Conservation (phyloP, 2,797 vertebrate genomes). For the Agapornis canus region DNA sequence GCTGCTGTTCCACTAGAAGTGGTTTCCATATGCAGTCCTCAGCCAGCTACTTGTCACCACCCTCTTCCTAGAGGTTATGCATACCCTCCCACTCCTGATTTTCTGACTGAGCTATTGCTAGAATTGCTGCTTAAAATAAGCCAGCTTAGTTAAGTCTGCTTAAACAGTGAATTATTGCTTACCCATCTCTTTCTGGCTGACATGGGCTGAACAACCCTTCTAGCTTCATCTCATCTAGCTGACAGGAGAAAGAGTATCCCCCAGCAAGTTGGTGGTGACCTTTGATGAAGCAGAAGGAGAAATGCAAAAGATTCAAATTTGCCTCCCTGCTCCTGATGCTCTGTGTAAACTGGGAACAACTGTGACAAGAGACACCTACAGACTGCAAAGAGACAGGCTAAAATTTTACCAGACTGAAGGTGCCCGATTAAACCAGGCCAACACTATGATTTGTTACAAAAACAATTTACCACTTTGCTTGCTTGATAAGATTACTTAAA, state of each 20-base stretch:
- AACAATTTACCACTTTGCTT: neutral
- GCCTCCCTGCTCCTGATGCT: neutral
- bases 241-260: neutral
- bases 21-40: constrained; percentile 1
- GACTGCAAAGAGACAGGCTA: neutral
- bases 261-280: neutral
- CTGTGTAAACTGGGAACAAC: neutral
- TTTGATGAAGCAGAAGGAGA: neutral
- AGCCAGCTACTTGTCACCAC: constrained; percentile 64
- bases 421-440: neutral
- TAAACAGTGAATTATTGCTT: neutral
- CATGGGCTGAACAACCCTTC: neutral
- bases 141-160: constrained; percentile 6
- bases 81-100: constrained; percentile 5
- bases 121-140: constrained; percentile 20
- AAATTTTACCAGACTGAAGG: neutral
- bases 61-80: constrained; percentile 43
- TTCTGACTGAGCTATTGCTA: constrained; percentile 42
- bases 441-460: neutral
- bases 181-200: neutral
- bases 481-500: neutral
- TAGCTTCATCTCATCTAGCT: neutral
- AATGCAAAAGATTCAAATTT: neutral
- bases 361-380: neutral
- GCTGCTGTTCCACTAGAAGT: constrained; percentile 5